These are phyloP conservation scores for Sphenodon punctatus DNA, from an alignment of 2,797 vertebrate genomes.

Conservation along the genomic window DNA sequence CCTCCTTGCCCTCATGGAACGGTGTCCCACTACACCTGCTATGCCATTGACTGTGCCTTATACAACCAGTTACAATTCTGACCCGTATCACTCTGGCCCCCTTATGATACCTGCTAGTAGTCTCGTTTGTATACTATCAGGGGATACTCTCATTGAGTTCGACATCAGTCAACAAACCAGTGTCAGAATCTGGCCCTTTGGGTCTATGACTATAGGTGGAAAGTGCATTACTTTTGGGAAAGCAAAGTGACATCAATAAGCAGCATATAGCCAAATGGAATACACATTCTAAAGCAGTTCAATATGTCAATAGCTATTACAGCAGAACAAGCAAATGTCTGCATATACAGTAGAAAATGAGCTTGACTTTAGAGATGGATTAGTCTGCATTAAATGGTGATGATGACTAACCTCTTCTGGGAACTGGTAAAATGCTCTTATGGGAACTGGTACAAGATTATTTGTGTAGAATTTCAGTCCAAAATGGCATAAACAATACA, in stretches of 20 bases:
- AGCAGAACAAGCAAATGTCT: rapidly evolving
- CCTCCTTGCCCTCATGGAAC: too few species aligned
- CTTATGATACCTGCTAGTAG: background rate
- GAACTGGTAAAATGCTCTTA: background rate
- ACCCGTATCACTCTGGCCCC: too few species aligned
- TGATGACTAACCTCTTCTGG: background rate
- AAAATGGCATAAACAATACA: background rate
- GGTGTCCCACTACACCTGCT: too few species aligned
- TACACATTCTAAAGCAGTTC: background rate
- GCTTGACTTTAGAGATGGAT: background rate
- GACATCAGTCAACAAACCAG: rapidly evolving
- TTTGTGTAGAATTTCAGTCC: background rate
- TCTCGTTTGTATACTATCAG: background rate
- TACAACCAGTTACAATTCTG: too few species aligned
- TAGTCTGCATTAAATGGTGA: background rate
- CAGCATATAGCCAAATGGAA: background rate
- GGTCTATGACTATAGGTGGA: background rate
- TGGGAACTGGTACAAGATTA: too few species aligned
- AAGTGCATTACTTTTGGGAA: background rate
- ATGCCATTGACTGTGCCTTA: too few species aligned
- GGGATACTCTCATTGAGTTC: background rate
- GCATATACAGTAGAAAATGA: background rate
- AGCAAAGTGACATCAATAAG: background rate
- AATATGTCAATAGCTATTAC: conserved; percentile 42
- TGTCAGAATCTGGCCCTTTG: background rate